Percentiles rank a stretch among this genome's conserved stretches.
Evolutionary conservation across 2,113 vertebrate species (phyloP).

Genomic region (Raja brachyura): DNA sequence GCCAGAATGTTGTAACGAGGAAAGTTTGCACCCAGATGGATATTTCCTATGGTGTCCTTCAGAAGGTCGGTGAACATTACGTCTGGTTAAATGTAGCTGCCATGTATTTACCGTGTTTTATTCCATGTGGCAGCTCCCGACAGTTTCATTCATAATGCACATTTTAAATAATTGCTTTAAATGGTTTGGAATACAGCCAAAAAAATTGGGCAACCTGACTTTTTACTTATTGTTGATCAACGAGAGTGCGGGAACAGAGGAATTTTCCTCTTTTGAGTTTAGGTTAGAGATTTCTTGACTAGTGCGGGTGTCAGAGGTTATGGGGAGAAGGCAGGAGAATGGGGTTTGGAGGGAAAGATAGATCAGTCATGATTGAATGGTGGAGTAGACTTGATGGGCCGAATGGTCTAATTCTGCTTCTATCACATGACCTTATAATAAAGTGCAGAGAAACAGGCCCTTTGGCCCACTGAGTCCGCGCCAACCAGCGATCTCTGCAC

Average conservation of each 20-base stretch:
- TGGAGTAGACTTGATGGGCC: too few species aligned
- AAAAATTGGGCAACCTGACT: not conserved
- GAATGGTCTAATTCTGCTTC: too few species aligned
- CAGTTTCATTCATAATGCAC: not conserved
- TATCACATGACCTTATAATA: too few species aligned
- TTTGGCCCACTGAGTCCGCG: too few species aligned
- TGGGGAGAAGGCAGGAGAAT: not conserved
- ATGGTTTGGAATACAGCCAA: not conserved
- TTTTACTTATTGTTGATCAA: not conserved
- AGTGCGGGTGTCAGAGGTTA: not conserved
- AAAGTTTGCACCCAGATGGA: not conserved
- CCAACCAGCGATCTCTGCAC: too few species aligned
- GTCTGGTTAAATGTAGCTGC: not conserved
- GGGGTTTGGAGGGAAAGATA: too few species aligned
- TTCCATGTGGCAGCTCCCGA: not conserved
- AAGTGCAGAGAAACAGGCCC: too few species aligned
- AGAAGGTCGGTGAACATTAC: not conserved
- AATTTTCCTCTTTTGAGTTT: not conserved
- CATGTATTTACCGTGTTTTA: not conserved
- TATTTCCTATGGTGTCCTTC: not conserved
- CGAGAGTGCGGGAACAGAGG: not conserved
- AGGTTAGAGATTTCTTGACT: not conserved
- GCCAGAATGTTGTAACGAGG: not conserved
- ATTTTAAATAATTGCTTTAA: slow-evolving; percentile 27
- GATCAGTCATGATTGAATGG: too few species aligned